Conservation (phyloP, 2,797 vertebrate species). For the Mareca penelope region DNA sequence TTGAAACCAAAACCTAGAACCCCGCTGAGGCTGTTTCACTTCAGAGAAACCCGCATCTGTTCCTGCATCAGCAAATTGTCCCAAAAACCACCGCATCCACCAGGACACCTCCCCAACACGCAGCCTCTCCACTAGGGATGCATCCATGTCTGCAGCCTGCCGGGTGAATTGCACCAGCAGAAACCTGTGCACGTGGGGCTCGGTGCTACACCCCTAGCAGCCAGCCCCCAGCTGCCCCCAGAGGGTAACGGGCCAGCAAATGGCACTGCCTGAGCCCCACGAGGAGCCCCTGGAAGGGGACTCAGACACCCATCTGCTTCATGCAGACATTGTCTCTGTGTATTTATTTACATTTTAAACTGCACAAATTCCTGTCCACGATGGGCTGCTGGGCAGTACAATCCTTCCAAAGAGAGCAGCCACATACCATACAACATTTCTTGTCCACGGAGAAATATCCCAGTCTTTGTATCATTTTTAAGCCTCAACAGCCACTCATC, state of each 20-base stretch:
- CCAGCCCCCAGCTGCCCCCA: neutral
- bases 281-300: neutral
- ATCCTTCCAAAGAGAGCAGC: neutral
- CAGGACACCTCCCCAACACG: neutral
- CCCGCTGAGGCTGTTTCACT: accelerated
- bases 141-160: neutral
- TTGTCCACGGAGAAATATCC: neutral
- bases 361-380: neutral
- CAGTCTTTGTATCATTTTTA: neutral
- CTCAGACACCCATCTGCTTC: neutral
- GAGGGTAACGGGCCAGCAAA: neutral
- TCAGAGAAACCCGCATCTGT: accelerated
- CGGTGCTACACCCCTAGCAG: neutral
- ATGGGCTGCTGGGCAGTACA: neutral
- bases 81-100: neutral
- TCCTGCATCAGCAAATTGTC: accelerated
- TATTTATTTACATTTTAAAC: neutral
- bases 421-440: neutral
- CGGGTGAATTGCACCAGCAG: neutral
- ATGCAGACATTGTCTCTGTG: no score
- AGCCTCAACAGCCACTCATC: neutral
- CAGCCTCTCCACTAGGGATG: neutral
- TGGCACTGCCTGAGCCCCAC: accelerated
- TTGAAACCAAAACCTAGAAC: neutral
- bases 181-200: neutral